phyloP scores from a whole-genome alignment of 2,888 invertebrate genomes.

The Mellilla xanthometata region DNA sequence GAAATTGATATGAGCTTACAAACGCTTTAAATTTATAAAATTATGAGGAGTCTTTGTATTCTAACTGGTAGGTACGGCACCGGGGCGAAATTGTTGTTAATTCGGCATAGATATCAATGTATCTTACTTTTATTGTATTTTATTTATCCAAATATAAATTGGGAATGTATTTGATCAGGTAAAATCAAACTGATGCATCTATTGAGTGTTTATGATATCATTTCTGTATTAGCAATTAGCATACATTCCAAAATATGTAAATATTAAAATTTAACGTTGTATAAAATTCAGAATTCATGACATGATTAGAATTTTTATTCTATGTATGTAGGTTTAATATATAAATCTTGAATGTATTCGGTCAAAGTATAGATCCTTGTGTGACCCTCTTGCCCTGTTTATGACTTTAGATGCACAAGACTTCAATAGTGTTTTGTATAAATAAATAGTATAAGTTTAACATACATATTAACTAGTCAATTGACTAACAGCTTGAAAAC shows the following conservation, averaged over 20 bases:
- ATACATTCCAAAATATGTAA: conserved; percentile 30
- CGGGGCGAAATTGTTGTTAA: background rate
- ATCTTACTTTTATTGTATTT: too few relatives aligned
- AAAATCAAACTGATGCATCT: too few relatives aligned
- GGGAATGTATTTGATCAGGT: too few relatives aligned
- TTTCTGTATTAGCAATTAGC: conserved; percentile 2
- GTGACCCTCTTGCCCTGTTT: conserved; percentile 57
- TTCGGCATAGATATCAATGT: background rate
- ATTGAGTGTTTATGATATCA: too few relatives aligned
- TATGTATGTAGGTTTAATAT: conserved; percentile 15
- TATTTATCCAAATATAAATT: too few relatives aligned
- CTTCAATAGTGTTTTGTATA: conserved; percentile 39
- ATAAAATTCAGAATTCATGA: conserved; percentile 12
- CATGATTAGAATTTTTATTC: conserved; percentile 13
- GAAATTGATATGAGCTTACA: conserved; percentile 64
- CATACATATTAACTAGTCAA: conserved; percentile 56
- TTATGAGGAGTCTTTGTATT: conserved; percentile 14
- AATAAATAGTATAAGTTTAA: conserved; percentile 23
- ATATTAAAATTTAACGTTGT: conserved; percentile 16
- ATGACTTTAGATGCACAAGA: conserved; percentile 65
- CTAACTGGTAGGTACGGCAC: conserved; percentile 2
- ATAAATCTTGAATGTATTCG: conserved; percentile 23
- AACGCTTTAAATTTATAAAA: conserved; percentile 54
- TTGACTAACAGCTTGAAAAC: conserved; percentile 55
- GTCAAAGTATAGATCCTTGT: conserved; percentile 21